Conservation (phyloP, 1,140 invertebrate genomes). For the Apocrypta bakeri region DNA sequence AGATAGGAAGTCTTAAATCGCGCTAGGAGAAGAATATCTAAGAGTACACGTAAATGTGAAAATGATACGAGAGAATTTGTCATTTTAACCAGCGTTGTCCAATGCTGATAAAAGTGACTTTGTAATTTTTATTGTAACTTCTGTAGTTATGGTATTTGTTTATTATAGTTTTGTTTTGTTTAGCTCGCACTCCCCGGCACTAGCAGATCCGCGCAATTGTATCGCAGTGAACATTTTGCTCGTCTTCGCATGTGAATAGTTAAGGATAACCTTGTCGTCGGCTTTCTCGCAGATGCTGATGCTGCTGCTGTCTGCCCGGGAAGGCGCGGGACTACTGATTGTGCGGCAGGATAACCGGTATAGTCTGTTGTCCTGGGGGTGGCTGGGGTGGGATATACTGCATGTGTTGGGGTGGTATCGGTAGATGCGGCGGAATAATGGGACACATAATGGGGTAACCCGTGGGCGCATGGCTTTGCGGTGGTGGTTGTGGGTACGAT, state of each 20-base stretch:
- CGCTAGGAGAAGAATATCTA: conserved; percentile 8
- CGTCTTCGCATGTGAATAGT: conserved; percentile 40
- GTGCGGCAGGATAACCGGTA: conserved; percentile 74
- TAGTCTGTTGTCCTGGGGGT: conserved; percentile 74
- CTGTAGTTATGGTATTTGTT: conserved; percentile 3
- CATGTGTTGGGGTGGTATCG: conserved; percentile 73
- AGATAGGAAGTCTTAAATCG: neutral
- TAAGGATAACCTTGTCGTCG: conserved; percentile 44
- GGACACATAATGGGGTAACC: conserved; percentile 78
- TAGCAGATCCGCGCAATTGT: conserved; percentile 39
- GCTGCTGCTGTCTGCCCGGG: conserved; percentile 46
- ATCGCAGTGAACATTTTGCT: conserved; percentile 39
- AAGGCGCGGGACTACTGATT: conserved; percentile 69
- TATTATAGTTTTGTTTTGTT: conserved; percentile 35
- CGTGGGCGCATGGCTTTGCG: conserved; percentile 71
- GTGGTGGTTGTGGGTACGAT: conserved; percentile 74
- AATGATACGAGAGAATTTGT: conserved; percentile 25
- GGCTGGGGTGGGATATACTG: conserved; percentile 75
- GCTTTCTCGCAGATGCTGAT: conserved; percentile 39
- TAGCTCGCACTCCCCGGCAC: conserved; percentile 41
- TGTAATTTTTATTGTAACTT: conserved; percentile 8
- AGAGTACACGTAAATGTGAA: neutral
- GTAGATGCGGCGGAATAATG: conserved; percentile 75
- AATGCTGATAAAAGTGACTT: conserved; percentile 24
- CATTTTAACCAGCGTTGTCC: neutral